Conservation (phyloP, 1,140 invertebrate genomes). For the Caenorhabditis brenneri region DNA sequence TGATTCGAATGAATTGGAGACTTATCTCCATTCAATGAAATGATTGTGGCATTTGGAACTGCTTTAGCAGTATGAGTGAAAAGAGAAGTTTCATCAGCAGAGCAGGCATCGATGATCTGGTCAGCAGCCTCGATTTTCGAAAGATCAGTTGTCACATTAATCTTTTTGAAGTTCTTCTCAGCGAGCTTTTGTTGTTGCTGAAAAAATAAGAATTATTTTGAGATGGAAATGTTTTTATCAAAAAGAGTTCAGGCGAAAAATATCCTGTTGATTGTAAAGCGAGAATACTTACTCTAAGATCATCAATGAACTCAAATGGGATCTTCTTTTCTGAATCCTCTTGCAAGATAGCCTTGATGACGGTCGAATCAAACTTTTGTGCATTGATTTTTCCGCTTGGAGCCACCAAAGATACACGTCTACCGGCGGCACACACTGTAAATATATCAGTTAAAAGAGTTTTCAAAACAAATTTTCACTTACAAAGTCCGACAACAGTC, state of each 20-base stretch:
- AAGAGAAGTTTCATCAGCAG: constrained; percentile 9
- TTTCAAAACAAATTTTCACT: no score
- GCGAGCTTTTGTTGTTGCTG: constrained; percentile 41
- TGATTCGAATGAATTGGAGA: constrained; percentile 39
- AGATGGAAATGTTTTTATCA: no score
- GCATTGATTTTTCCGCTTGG: constrained; percentile 18
- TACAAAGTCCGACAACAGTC: constrained; percentile 23
- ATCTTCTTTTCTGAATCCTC: constrained; percentile 45
- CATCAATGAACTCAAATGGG: constrained; percentile 45
- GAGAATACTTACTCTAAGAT: constrained; percentile 41
- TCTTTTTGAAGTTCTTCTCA: constrained; percentile 29
- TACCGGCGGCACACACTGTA: constrained; percentile 14
- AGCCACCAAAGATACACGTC: constrained; percentile 17
- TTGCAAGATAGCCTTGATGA: constrained; percentile 33
- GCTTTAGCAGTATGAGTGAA: constrained; percentile 2
- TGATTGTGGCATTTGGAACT: constrained; percentile 36
- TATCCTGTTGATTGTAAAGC: no score
- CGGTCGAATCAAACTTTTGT: neutral
- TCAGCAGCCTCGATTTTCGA: constrained; percentile 27
- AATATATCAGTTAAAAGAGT: no score
- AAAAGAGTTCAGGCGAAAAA: no score
- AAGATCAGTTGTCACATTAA: constrained; percentile 26
- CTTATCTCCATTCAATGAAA: constrained; percentile 13
- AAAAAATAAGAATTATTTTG: neutral
- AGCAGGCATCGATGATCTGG: constrained; percentile 24